A percentile compares a stretch with the other conserved stretches of the same genome.
These are phyloP conservation scores for Beris morrisii DNA, from an alignment of 2,888 invertebrate genomes.

Conservation along the genomic window DNA sequence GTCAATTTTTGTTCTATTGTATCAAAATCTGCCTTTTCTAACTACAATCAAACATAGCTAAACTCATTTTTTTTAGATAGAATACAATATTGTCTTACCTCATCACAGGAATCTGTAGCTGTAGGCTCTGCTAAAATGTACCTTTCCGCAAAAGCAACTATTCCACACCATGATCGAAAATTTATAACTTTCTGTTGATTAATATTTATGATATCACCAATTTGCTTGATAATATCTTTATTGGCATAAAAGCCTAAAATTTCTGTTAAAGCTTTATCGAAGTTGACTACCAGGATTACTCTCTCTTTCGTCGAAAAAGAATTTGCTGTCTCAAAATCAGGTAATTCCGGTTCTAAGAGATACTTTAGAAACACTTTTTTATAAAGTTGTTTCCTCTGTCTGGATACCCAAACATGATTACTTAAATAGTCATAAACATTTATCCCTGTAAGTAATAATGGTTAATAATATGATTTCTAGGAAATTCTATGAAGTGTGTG, in stretches of 20 bases:
- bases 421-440: constrained; percentile 72
- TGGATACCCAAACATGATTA: constrained; percentile 66
- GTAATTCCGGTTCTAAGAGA: constrained; percentile 46
- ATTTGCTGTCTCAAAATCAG: constrained; percentile 42
- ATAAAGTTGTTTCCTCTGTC: constrained; percentile 60
- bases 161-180: constrained; percentile 77
- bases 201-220: constrained; percentile 46
- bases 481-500: too few species aligned
- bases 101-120: constrained; percentile 72
- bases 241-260: constrained; percentile 55
- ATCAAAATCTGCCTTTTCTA: constrained; percentile 71
- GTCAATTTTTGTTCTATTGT: constrained; percentile 64
- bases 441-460: constrained; percentile 58
- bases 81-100: constrained; percentile 54
- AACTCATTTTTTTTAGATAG: not conserved
- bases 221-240: constrained; percentile 47
- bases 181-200: constrained; percentile 54
- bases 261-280: constrained; percentile 55
- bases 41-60: constrained; percentile 55
- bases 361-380: constrained; percentile 60
- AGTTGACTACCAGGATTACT: constrained; percentile 45
- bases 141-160: constrained; percentile 77
- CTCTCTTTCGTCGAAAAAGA: constrained; percentile 44
- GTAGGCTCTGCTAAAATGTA: constrained; percentile 49
- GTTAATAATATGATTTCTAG: not conserved